These are phyloP conservation scores for Enteromius trimaculatus DNA, from an alignment of 2,797 vertebrate species.

Conservation along the genomic window DNA sequence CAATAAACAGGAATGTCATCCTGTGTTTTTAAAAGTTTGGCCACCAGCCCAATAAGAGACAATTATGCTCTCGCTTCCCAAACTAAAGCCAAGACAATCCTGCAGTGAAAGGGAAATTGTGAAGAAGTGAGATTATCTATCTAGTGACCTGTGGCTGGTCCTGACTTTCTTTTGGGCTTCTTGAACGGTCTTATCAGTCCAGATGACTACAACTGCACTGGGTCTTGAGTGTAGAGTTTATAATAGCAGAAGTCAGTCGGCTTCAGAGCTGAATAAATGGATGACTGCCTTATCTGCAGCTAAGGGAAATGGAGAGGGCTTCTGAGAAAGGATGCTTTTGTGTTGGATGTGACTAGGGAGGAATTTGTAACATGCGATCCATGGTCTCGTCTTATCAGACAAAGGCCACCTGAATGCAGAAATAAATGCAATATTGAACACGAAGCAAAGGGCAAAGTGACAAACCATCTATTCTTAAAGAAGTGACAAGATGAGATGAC, in stretches of 20 bases:
- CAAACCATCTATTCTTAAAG: not conserved
- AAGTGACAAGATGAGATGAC: slow-evolving; percentile 10
- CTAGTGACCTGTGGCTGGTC: slow-evolving; percentile 60
- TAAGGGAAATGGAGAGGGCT: slow-evolving; percentile 61
- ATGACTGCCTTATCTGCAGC: slow-evolving; percentile 51
- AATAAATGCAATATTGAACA: slow-evolving; percentile 30
- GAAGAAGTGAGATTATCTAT: slow-evolving; percentile 70
- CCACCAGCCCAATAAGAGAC: slow-evolving; percentile 24
- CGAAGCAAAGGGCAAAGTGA: slow-evolving; percentile 1
- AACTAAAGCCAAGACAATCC: slow-evolving; percentile 69
- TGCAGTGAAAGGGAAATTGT: slow-evolving; percentile 63
- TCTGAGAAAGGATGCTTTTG: slow-evolving; percentile 49
- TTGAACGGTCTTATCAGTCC: slow-evolving; percentile 47
- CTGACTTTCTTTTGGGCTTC: slow-evolving; percentile 25
- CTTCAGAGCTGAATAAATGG: slow-evolving; percentile 26
- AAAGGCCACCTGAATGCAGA: slow-evolving; percentile 5
- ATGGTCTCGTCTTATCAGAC: slow-evolving; percentile 29
- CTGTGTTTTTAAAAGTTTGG: slow-evolving; percentile 17
- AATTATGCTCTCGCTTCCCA: slow-evolving; percentile 69
- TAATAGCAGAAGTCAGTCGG: slow-evolving; percentile 34
- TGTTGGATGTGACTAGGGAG: slow-evolving; percentile 51
- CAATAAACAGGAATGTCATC: not conserved
- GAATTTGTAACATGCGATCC: slow-evolving; percentile 34
- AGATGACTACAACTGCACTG: slow-evolving; percentile 21
- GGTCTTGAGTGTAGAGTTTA: slow-evolving; percentile 35